A percentile compares a stretch with the other conserved stretches of the same genome.
These are phyloP conservation scores for Ibycter americanus DNA, from an alignment of 2,797 vertebrate genomes.

Conservation along the genomic window DNA sequence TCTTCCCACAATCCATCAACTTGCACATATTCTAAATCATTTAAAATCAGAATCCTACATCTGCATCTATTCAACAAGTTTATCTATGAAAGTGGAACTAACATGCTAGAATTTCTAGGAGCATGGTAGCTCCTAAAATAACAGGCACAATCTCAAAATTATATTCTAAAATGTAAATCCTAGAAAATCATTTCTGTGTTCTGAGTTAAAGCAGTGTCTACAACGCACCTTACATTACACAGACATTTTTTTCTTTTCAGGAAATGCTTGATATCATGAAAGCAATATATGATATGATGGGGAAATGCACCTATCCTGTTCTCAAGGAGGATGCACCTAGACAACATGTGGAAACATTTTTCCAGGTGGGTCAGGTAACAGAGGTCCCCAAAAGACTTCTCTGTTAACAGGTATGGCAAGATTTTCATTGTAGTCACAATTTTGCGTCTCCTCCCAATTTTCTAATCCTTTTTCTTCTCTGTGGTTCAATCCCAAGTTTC, in stretches of 20 bases:
- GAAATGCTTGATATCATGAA: slow-evolving; percentile 99
- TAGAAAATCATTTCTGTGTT: background rate
- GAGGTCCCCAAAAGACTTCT: background rate
- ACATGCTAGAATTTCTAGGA: background rate
- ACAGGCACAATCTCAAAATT: background rate
- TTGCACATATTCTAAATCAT: background rate
- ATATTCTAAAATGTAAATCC: background rate
- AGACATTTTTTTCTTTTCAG: slow-evolving; percentile 63
- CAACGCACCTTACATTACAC: background rate
- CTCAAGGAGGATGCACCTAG: slow-evolving; percentile 95
- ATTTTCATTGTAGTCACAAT: background rate
- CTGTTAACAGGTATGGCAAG: background rate
- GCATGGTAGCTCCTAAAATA: background rate
- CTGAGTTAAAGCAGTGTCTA: background rate
- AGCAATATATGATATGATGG: slow-evolving; percentile 99
- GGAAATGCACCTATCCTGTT: slow-evolving; percentile 95
- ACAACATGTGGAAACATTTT: slow-evolving; percentile 96
- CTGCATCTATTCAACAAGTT: background rate
- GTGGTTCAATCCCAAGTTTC: background rate
- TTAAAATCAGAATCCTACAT: background rate
- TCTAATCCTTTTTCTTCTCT: background rate
- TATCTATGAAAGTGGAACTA: background rate
- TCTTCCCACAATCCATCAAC: background rate
- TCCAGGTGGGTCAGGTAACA: slow-evolving; percentile 82
- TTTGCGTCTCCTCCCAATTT: background rate